phyloP scores from a whole-genome alignment of 2,888 invertebrate genomes.

The Aleiodes testaceus region DNA sequence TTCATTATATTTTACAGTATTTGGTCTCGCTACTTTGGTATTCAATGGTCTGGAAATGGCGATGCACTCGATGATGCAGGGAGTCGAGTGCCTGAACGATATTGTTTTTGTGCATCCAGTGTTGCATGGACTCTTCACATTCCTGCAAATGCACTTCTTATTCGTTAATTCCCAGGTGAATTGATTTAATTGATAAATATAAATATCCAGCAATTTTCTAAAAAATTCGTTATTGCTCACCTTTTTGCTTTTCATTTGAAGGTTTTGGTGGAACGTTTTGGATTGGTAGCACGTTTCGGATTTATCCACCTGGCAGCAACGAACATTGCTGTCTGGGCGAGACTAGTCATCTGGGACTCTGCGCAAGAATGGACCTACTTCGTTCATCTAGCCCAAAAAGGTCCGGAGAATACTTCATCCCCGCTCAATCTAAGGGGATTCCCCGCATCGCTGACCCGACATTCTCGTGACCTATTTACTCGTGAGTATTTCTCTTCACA shows the following conservation, averaged over 20 bases:
- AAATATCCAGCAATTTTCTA: background rate
- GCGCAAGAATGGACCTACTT: slow-evolving; percentile 75
- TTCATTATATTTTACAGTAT: slow-evolving; percentile 67
- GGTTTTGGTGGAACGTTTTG: slow-evolving; percentile 75
- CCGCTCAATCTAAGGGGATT: slow-evolving; percentile 72
- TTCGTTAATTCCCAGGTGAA: slow-evolving; percentile 76
- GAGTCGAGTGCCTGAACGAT: slow-evolving; percentile 72
- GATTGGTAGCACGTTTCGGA: slow-evolving; percentile 74
- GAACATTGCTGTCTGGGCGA: slow-evolving; percentile 75
- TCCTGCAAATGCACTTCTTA: slow-evolving; percentile 77
- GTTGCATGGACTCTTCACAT: slow-evolving; percentile 76
- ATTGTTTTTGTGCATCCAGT: slow-evolving; percentile 76
- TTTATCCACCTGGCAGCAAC: slow-evolving; percentile 76
- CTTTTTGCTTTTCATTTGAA: slow-evolving; percentile 49
- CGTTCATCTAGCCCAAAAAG: slow-evolving; percentile 71
- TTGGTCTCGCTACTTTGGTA: slow-evolving; percentile 75
- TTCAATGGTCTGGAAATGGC: slow-evolving; percentile 76
- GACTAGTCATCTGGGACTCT: slow-evolving; percentile 75
- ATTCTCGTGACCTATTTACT: slow-evolving; percentile 61
- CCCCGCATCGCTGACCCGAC: slow-evolving; percentile 69
- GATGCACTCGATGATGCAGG: slow-evolving; percentile 76
- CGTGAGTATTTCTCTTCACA: background rate
- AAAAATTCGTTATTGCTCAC: background rate
- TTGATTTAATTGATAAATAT: background rate
- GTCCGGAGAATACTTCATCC: slow-evolving; percentile 64